Evolutionary conservation across 2,797 vertebrate genomes (phyloP), one percentile per base, ranked within the genome.

Genomic region (Hylomyscus alleni): DNA sequence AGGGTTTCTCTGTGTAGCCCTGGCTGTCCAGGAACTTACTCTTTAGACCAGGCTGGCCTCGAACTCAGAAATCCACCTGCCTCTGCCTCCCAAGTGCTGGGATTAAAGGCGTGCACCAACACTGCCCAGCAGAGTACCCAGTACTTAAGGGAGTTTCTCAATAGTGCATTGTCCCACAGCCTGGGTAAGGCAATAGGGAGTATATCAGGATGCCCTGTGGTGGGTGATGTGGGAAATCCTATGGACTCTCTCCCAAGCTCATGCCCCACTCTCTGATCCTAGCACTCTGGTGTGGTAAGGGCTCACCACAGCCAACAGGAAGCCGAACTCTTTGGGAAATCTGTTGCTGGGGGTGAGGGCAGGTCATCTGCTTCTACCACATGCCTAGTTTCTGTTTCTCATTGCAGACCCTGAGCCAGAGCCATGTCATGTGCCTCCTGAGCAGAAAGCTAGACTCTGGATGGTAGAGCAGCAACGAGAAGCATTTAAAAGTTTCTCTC

Each of bases 161-260:
- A 73, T 7, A 75, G 29, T 56, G 60, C 62, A 56, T n/a, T 50
- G 40, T 47, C 69, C 47, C 73, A 78, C 29, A 60, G 22, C 40
- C 67, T 37, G 19, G 50, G 44, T 58, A 73, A 19, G 72, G 72
- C 72, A 76, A 58, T 31, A 58, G 58, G 34, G 17, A 44, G 56
- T 37, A 5, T 72, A 58, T 47, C 2, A 24, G 80, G 67, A 85
- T 0, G 0, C 67, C 4, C 22, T 0, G 2, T 26, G n/a, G 31
- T 22, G 17, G 47, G 9, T 5, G 40, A 76, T 10, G 14, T 12
- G 26, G 6, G 11, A 17, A n/a, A 0, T 10, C 80, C 67, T 8
- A 9, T 24, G 69, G 3, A 2, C 4, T 76, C 72, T n/a, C 56
- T 29, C 69, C 6, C n/a, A n/a, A 37, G 29, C 50, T 34, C 54